Evolutionary conservation across 2,888 invertebrate species (phyloP).

Genomic region (Leptarthrus brevirostris): DNA sequence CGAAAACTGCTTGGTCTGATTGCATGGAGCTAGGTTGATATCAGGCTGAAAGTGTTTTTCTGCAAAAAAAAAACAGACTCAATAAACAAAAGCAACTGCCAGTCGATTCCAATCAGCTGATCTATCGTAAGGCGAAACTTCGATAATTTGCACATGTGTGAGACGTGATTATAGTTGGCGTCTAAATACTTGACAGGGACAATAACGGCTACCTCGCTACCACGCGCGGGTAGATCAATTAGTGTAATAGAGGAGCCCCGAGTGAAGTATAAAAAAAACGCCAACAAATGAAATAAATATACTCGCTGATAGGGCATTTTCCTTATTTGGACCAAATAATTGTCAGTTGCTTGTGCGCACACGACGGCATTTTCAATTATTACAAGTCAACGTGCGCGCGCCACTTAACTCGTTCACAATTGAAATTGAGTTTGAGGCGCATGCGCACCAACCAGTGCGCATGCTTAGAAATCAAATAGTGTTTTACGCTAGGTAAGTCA

Average conservation of each 20-base stretch:
- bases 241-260: no score
- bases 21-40: no score
- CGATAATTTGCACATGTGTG: no score
- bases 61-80: slow-evolving; percentile 7
- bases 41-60: no score
- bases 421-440: slow-evolving; percentile 26
- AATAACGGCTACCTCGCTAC: not conserved
- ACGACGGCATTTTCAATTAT: slow-evolving; percentile 14
- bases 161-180: no score
- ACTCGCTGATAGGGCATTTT: not conserved
- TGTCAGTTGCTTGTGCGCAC: slow-evolving; percentile 7
- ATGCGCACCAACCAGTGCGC: no score
- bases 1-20: not conserved
- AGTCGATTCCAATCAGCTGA: not conserved
- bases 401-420: slow-evolving; percentile 10
- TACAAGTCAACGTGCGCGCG: slow-evolving; percentile 19
- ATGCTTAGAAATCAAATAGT: not conserved
- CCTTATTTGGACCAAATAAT: slow-evolving; percentile 36
- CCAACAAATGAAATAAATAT: no score
- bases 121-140: no score
- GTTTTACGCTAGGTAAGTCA: not conserved
- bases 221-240: no score
- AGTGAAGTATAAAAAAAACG: no score
- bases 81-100: not conserved
- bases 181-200: not conserved